A percentile compares a stretch with the other conserved stretches of the same genome.
Evolutionary conservation across 1,140 invertebrate genomes (phyloP).

Genomic region (Glossosoma conforme): DNA sequence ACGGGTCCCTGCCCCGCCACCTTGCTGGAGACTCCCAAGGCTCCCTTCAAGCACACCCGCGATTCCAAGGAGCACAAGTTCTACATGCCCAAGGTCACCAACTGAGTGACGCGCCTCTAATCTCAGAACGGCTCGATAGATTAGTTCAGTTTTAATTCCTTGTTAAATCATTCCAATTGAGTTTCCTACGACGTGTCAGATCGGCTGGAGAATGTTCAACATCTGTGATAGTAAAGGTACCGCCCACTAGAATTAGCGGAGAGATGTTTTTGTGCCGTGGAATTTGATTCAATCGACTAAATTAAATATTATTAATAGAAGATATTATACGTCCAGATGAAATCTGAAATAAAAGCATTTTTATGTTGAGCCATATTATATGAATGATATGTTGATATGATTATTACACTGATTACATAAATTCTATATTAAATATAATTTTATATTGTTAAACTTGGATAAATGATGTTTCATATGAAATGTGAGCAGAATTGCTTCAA

Average conservation of each 20-base stretch:
- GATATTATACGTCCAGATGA: too few species aligned
- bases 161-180: constrained; percentile 16
- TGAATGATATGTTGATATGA: constrained; percentile 3
- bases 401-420: too few species aligned
- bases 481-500: too few species aligned
- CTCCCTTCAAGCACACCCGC: constrained; percentile 74
- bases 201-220: constrained; percentile 11
- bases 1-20: constrained; percentile 74
- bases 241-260: constrained; percentile 5
- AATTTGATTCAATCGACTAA: too few species aligned
- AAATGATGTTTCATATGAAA: too few species aligned
- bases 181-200: too few species aligned
- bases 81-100: constrained; percentile 59
- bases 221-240: constrained; percentile 22
- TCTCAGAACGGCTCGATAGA: constrained; percentile 1
- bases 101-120: constrained; percentile 8
- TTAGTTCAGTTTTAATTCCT: constrained; percentile 11
- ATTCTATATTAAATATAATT: too few species aligned
- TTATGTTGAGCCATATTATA: constrained; percentile 3
- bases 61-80: constrained; percentile 79
- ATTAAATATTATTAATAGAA: too few species aligned
- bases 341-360: too few species aligned
- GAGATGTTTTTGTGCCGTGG: background rate
- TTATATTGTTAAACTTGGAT: too few species aligned
- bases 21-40: constrained; percentile 64